Conservation (phyloP, 2,113 vertebrate species). For the Solea solea region DNA sequence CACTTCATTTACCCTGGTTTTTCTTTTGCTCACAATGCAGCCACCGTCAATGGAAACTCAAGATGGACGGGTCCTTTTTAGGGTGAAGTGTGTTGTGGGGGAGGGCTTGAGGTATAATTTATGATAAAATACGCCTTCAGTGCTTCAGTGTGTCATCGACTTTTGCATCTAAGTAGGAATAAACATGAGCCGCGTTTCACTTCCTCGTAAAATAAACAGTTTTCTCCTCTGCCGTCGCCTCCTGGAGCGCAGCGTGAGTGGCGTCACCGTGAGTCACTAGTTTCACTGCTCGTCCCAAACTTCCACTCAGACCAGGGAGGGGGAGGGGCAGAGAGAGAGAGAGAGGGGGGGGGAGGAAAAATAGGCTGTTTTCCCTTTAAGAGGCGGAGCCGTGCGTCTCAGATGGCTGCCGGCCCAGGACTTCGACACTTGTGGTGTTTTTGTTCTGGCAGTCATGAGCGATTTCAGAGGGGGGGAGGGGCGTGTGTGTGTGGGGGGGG, state of each 20-base stretch:
- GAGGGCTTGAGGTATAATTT: background rate
- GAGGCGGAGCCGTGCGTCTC: slow-evolving; percentile 55
- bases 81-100: background rate
- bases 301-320: background rate
- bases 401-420: slow-evolving; percentile 62
- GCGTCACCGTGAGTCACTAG: slow-evolving; percentile 41
- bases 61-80: slow-evolving; percentile 14
- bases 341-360: background rate
- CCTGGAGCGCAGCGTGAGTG: background rate
- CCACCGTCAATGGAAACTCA: slow-evolving; percentile 24
- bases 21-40: slow-evolving; percentile 34
- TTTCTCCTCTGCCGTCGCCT: background rate
- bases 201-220: background rate
- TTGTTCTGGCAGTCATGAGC: slow-evolving; percentile 69
- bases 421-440: slow-evolving; percentile 64
- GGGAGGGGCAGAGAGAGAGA: background rate
- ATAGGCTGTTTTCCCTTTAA: slow-evolving; percentile 61
- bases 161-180: too few relatives aligned
- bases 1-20: slow-evolving; percentile 41
- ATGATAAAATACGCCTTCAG: background rate
- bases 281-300: slow-evolving; percentile 31
- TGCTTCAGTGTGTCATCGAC: too few relatives aligned
- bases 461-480: slow-evolving; percentile 63
- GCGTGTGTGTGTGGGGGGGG: slow-evolving; percentile 62
- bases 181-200: background rate